Evolutionary conservation across 2,797 vertebrate genomes (phyloP).

Genomic region (Hylomyscus alleni): DNA sequence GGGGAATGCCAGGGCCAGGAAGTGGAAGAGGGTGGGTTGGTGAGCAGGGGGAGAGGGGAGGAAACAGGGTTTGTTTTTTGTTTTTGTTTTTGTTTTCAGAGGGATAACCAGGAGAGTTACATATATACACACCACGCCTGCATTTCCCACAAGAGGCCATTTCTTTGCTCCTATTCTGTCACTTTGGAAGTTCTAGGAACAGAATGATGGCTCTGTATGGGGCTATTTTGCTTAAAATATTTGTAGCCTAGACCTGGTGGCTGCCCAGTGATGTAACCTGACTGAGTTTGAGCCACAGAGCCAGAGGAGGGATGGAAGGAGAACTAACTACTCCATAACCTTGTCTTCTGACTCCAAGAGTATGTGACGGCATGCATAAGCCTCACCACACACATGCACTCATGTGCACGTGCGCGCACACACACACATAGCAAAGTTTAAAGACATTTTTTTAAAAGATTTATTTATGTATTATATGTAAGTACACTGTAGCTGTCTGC

Average conservation of each 20-base stretch:
- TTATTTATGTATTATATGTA: too few relatives aligned
- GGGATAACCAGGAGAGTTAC: not conserved
- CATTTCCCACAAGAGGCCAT: not conserved
- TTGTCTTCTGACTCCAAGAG: not conserved
- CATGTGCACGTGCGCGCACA: not conserved
- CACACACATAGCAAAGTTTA: not conserved
- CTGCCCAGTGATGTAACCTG: not conserved
- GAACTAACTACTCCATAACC: not conserved
- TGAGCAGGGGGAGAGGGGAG: too few relatives aligned
- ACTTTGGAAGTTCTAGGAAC: slow-evolving; percentile 44
- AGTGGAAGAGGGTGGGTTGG: too few relatives aligned
- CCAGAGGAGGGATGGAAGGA: not conserved
- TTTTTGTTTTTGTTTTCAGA: too few relatives aligned
- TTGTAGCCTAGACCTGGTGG: not conserved
- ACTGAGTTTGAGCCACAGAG: not conserved
- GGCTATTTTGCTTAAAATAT: slow-evolving; percentile 23
- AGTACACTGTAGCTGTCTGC: too few relatives aligned
- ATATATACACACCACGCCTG: not conserved
- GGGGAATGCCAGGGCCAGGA: too few relatives aligned
- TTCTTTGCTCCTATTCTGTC: slow-evolving; percentile 50
- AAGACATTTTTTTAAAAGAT: too few relatives aligned
- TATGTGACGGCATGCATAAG: not conserved
- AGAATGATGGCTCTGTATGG: slow-evolving; percentile 9
- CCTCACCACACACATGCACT: not conserved
- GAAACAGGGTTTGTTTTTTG: too few relatives aligned